phyloP scores from a whole-genome alignment of 2,113 vertebrate genomes.

The Anhinga anhinga region DNA sequence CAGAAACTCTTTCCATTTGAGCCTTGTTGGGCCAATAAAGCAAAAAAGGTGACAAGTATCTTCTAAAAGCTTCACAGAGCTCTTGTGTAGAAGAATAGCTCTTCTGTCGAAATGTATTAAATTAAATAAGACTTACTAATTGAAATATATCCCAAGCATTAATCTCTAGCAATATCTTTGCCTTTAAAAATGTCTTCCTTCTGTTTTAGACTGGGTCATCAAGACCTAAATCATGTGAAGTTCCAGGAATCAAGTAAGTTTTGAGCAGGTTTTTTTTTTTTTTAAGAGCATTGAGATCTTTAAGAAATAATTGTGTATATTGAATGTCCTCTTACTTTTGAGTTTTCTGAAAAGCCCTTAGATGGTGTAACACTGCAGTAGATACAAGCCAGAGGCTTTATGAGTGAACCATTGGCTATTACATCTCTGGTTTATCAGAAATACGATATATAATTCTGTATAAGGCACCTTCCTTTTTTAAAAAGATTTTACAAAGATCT shows the following conservation, averaged over 20 bases:
- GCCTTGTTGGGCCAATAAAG: neutral
- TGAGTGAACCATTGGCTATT: neutral
- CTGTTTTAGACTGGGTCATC: constrained; percentile 82
- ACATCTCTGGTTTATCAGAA: neutral
- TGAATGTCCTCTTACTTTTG: neutral
- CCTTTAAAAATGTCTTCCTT: constrained; percentile 15
- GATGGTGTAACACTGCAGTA: accelerated
- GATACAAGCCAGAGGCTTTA: neutral
- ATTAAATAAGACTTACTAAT: neutral
- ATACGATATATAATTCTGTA: neutral
- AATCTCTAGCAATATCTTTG: neutral
- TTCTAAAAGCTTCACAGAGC: neutral
- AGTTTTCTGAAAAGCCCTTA: neutral
- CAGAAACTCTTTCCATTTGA: neutral
- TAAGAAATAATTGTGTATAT: neutral
- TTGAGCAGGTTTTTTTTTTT: neutral
- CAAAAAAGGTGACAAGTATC: neutral
- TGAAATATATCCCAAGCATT: neutral
- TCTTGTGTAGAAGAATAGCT: neutral
- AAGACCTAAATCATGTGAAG: constrained; percentile 91
- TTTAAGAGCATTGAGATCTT: neutral
- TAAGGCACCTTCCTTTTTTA: neutral
- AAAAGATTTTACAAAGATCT: neutral
- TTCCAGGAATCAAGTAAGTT: constrained; percentile 98
- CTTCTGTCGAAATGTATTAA: neutral